Evolutionary conservation across 2,113 vertebrate species (phyloP), one percentile per base, ranked within the genome.

Genomic region (Vulpes lagopus): DNA sequence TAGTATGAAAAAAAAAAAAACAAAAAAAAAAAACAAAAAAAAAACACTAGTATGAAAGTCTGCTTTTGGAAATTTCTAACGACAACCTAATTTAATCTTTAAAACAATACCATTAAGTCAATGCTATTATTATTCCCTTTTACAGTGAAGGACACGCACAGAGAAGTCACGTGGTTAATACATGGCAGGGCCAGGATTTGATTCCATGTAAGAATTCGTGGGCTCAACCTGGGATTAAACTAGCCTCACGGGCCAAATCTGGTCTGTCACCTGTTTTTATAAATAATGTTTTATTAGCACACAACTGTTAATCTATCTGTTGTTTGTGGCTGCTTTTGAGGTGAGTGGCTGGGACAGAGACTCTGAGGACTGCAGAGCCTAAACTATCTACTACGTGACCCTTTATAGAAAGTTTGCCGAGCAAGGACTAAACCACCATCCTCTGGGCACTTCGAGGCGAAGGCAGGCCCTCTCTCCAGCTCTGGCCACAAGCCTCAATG

Each of bases 261-360:
- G 57, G 49, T 57, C 92, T 88, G 69, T 16, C 8, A 1, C 38
- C 55, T 85, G 67, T 65, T 81, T 86, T 69, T 67, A 43, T 32
- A 71, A 55, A 92, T 65, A n/a, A 86, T 30, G 3, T 27, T 62
- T 82, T 95, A 76, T 12, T 86, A 51, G 71, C 85, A 97, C 17
- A 38, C 43, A 25, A 30, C 6, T 38, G 12, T 0, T 0, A 4
- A 4, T 19, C 35, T 22, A 25, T 30, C 78, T 35, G 49, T 27
- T 6, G 19, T 53, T 65, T 62, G 5, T 43, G 76, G 53, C 27
- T 43, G n/a, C 67, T 84, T 84, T 51, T 1, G 0, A 73, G 83
- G 0, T 17, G 25, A 65, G 23, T 8, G 12, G 3, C 5, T 53
- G 23, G 0, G 22, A 12, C 2, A 32, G 73, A 53, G 1, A 53